Evolutionary conservation across 1,140 invertebrate genomes (phyloP), one percentile per base, ranked within the genome.

Genomic region (Drosophila sulfurigaster): DNA sequence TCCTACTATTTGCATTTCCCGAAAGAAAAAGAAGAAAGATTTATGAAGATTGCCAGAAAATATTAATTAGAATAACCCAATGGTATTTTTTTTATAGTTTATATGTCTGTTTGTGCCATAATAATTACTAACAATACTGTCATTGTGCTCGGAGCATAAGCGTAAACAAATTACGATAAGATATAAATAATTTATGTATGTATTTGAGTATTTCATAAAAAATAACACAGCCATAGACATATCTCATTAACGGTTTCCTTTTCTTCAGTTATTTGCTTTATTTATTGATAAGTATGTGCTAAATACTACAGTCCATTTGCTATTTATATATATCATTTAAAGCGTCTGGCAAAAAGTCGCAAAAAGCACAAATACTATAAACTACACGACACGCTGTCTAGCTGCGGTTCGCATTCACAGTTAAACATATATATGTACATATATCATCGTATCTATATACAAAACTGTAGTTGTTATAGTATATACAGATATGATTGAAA

Each of bases 241-340:
- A 38, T 56, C 52, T 38, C 35, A 62, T 70, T 63, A 62, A 62
- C 57, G 38, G 51, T 62, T 35, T 3, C 11, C 10, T 38, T n/a
- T 35, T 30, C 25, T 46, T 28, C 46, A 15, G 28, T 8, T 69
- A 49, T 75, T 75, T 69, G 72, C 72, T 6, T 57, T 16, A 57
- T 51, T 75, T 62, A 41, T 75, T 75, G 51, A 62, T 62, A 75
- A 75, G 54, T 49, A 38, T 69, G 51, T 65, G 75, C 57, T 74
- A 79, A 79, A 65, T 70, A 58, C 32, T 59, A 28, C 16, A 20
- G 73, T 10, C 15, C 28, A 38, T 62, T 49, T 54, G 28, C 64
- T 74, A 78, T 79, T 78, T 78, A 69, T 62, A 65, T 67, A 78
- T 65, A 54, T 59, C 48, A 75, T 79, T 79, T 60, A 60, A 73